These are phyloP conservation scores for Melanchra persicariae DNA, from an alignment of 2,888 invertebrate genomes.

Conservation along the genomic window DNA sequence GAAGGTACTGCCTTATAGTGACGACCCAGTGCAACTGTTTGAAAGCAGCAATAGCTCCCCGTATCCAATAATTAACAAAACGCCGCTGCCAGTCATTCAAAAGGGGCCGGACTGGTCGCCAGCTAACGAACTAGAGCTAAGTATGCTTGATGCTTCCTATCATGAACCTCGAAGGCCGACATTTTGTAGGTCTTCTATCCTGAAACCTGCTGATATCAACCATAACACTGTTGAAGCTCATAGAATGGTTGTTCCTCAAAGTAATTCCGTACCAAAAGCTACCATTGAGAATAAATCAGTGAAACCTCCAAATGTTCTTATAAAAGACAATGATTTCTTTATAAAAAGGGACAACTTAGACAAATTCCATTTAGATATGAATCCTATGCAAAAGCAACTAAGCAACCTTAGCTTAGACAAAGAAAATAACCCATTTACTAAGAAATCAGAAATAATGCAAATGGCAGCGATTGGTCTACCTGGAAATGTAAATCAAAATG, in stretches of 20 bases:
- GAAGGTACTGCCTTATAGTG: slow-evolving; percentile 74
- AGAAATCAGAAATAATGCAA: slow-evolving; percentile 75
- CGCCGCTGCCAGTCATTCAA: slow-evolving; percentile 66
- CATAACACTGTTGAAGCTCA: slow-evolving; percentile 23
- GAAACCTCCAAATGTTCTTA: slow-evolving; percentile 72
- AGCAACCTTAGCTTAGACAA: slow-evolving; percentile 75
- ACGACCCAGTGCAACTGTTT: slow-evolving; percentile 81
- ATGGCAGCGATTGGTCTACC: slow-evolving; percentile 35
- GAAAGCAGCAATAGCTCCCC: slow-evolving; percentile 83
- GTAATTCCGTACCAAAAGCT: slow-evolving; percentile 61
- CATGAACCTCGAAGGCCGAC: slow-evolving; percentile 69
- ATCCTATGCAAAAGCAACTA: slow-evolving; percentile 72
- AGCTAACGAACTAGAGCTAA: slow-evolving; percentile 83
- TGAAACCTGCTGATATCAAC: slow-evolving; percentile 53
- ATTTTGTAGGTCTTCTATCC: slow-evolving; percentile 61
- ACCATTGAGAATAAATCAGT: slow-evolving; percentile 70
- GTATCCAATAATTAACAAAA: slow-evolving; percentile 80
- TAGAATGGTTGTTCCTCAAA: slow-evolving; percentile 27
- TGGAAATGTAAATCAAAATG: slow-evolving; percentile 28
- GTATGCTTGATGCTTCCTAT: slow-evolving; percentile 80
- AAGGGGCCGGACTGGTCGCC: slow-evolving; percentile 73
- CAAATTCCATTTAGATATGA: slow-evolving; percentile 66
- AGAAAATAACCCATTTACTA: slow-evolving; percentile 77
- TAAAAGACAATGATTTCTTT: slow-evolving; percentile 81
- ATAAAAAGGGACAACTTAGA: slow-evolving; percentile 78